These are phyloP conservation scores for Tachysurus vachellii DNA, from an alignment of 2,113 vertebrate species.

Conservation along the genomic window DNA sequence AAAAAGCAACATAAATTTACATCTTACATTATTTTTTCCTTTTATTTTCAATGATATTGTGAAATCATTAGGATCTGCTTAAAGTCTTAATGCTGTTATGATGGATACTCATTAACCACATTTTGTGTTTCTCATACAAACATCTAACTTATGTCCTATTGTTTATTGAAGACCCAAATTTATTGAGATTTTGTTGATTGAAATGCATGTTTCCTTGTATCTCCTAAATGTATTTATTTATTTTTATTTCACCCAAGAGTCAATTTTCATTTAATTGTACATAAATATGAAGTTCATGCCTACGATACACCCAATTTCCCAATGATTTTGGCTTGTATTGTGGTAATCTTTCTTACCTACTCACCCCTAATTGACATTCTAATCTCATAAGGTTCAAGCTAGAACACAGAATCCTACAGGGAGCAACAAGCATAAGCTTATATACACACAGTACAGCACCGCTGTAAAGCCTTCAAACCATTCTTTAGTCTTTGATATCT, in stretches of 20 bases:
- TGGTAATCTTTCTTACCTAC: neutral
- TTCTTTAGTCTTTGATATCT: slow-evolving; percentile 22
- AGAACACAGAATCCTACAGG: slow-evolving; percentile 14
- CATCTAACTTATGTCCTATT: neutral
- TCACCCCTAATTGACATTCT: slow-evolving; percentile 6
- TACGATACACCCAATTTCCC: neutral
- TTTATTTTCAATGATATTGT: too few species aligned
- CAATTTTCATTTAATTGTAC: neutral
- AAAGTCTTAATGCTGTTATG: neutral
- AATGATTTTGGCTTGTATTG: neutral
- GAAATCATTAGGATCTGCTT: neutral
- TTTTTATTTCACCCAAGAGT: neutral
- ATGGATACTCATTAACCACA: neutral
- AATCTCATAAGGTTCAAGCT: neutral
- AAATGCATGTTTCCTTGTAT: neutral
- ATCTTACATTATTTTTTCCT: too few species aligned
- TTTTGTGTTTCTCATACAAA: neutral
- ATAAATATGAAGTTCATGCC: neutral
- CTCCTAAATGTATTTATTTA: neutral
- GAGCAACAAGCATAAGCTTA: slow-evolving; percentile 4
- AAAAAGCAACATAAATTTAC: too few species aligned
- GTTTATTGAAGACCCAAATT: neutral
- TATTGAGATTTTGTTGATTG: neutral
- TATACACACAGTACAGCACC: neutral
- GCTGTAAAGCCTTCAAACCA: neutral